Base-by-base conservation (phyloP, 2,113 vertebrate genomes). In the Brienomyrus brachyistius region DNA sequence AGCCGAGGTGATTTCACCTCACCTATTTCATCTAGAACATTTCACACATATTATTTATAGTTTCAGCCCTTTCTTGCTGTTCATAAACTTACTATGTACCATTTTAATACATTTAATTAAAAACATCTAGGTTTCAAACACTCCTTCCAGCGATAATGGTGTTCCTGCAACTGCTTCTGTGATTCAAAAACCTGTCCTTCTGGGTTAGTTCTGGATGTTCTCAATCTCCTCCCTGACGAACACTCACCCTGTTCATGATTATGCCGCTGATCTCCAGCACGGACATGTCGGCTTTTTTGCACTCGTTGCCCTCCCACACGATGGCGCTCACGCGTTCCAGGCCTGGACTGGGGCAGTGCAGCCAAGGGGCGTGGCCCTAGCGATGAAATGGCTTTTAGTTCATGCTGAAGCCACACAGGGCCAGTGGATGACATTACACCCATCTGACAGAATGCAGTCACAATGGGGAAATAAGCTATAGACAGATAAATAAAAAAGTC, bases 261-360 rank as follows among this genome's bases (percentile, higher is more conserved):
- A 99, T 99, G 43, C 98, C 98, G 85, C 98, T 99, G 96, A 99
- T 99, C 94, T 99, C 98, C 94, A 99, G 97, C 2, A 99, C 98
- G 51, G 98, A 99, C 98, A 99, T 99, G 93, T 99, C 98, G 0
- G 98, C 98, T 92, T 99, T 99, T 95, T 99, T 99, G 86, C 98
- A 99, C 85, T 99, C 98, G 90, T 98, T 99, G 56, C 98, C 98
- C 93, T 99, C 98, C 98, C 98, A 99, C 45, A 99, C 98, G 48
- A 99, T 99, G 91, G 98, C 98, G 91, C 98, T 99, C 89, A 99
- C 97, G 91, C 98, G 97, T 95, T 99, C 98, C 94, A 99, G 93
- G 45, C 98, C 98, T 0, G 98, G 97, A 92, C 98, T 98, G 88
- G 97, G 95, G 93, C 95, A 98, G 93, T 99, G 98, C 86, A 98